Evolutionary conservation across 2,888 invertebrate species (phyloP), one percentile per base, ranked within the genome.

Genomic region (Agrenia bidenticulata): DNA sequence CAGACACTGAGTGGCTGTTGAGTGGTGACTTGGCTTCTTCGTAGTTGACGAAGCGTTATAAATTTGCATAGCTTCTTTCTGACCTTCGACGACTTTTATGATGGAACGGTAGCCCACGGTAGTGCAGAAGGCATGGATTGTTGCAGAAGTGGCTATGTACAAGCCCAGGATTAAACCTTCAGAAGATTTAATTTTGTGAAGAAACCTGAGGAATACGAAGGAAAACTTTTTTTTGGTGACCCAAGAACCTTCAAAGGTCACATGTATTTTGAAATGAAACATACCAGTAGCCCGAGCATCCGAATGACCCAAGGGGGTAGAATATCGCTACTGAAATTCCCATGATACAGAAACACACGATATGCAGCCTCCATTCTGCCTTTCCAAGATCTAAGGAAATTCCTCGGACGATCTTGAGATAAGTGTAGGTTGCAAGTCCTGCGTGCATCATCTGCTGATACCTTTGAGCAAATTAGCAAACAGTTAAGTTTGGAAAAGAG

Each of bases 361-460:
- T 17, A 21, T 67, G 64, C 15, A 67, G 53, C n/a, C 55, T 54
- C 67, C 67, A 67, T 37, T 67, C 64, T 11, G 57, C 51, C 39
- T 56, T 57, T 5, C 67, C 67, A 19, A 67, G 51, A 19, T 67
- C 50, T 2, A 64, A 19, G 0, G 19, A 19, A 15, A 49, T n/a
- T 1, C 41, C 17, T 13, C 41, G 63, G 4, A 67, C 67, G 15
- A 67, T 53, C 21, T 56, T 32, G 1, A 64, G 32, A 53, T 67
- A 67, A 17, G 58, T 58, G 56, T 64, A 67, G 9, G 39, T 27
- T 19, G 67, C 57, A 11, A 67, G 26, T 19, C 61, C 53, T 1
- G 58, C 61, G 17, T 67, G 63, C 67, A 67, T 64, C 27, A 67
- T 13, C 55, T 67, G 67, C 23, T 67, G 67, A 41, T 66, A 66